A percentile compares a stretch with the other conserved stretches of the same genome.
phyloP scores from a whole-genome alignment of 2,113 vertebrate species.

The Regulus satrapa region DNA sequence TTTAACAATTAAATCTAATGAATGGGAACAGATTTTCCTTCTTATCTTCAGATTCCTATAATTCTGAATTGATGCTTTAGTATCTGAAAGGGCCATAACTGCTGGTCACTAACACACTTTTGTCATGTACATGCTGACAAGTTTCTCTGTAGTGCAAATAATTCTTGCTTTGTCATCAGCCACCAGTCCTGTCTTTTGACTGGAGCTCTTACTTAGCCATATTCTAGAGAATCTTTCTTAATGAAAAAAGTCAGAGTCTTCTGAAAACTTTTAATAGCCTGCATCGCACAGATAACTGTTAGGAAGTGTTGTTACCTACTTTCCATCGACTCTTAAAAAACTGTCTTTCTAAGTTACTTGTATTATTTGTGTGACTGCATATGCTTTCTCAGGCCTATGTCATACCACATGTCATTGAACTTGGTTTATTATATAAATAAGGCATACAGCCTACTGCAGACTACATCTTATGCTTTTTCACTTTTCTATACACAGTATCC shows the following conservation, averaged over 20 bases:
- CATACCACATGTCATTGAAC: not conserved
- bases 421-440: slow-evolving; percentile 24
- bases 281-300: not conserved
- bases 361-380: not conserved
- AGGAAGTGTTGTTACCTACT: not conserved
- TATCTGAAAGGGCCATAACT: not conserved
- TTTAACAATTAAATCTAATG: not conserved
- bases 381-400: not conserved
- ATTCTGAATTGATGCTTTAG: not conserved
- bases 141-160: not conserved
- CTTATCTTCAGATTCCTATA: not conserved
- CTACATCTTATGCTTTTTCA: not conserved
- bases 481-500: not conserved
- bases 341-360: not conserved
- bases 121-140: not conserved
- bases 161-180: not conserved
- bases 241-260: not conserved
- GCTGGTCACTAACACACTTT: not conserved
- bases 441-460: not conserved
- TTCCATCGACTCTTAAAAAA: not conserved
- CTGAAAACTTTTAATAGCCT: slow-evolving; percentile 1
- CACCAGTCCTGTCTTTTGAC: not conserved
- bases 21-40: not conserved
- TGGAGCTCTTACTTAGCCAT: not conserved
- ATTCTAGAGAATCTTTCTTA: not conserved